A percentile compares a stretch with the other conserved stretches of the same genome.
Conservation (phyloP, 2,797 vertebrate genomes). For the Cossypha polioptera region DNA sequence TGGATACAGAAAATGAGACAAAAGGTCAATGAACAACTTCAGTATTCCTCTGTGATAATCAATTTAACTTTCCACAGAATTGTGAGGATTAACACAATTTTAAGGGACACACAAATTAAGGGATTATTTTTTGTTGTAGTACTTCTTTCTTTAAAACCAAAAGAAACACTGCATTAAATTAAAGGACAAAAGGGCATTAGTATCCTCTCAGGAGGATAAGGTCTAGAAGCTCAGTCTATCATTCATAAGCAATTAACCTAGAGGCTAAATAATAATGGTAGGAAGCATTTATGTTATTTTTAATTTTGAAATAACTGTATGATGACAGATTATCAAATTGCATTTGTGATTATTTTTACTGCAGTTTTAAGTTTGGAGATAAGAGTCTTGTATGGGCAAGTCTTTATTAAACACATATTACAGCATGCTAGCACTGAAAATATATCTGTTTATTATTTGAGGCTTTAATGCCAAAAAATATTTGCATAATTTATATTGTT, state of each 20-base stretch:
- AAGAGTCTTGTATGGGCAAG: neutral
- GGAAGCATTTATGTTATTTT: neutral
- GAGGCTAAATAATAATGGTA: neutral
- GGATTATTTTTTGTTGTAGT: neutral
- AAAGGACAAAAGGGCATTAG: neutral
- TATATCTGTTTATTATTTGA: neutral
- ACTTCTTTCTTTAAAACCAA: neutral
- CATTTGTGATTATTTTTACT: neutral
- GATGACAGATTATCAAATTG: neutral
- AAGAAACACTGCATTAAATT: neutral
- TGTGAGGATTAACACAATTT: neutral
- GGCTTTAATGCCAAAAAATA: neutral
- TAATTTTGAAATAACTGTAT: neutral
- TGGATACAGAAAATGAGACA: neutral
- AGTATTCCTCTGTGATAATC: neutral
- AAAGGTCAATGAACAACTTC: neutral
- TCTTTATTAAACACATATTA: neutral
- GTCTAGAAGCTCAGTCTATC: neutral
- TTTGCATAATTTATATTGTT: neutral
- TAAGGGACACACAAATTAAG: neutral
- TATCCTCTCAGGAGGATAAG: neutral
- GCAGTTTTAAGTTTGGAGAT: neutral
- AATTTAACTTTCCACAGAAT: neutral
- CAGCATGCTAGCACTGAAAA: neutral
- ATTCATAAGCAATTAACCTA: conserved; percentile 19